Percentiles rank a stretch among this genome's conserved stretches.
Evolutionary conservation across 2,113 vertebrate species (phyloP).

Genomic region (Tricholaema leucomelas): DNA sequence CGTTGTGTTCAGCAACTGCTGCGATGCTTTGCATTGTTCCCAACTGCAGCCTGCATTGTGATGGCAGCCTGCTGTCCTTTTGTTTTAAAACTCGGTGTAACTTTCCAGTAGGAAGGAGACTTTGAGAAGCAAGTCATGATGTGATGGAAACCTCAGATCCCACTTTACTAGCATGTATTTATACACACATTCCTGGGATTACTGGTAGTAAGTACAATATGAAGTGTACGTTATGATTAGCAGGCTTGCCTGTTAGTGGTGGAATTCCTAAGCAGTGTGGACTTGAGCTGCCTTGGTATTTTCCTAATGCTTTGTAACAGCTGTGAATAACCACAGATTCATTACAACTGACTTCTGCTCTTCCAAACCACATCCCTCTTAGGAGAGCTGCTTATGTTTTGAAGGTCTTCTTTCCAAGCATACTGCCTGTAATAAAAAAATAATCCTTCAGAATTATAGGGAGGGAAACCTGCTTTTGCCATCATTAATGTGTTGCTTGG

Average conservation of each 20-base stretch:
- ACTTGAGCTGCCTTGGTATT: not conserved
- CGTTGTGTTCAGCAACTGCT: not conserved
- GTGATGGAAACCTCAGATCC: not conserved
- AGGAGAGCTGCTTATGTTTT: not conserved
- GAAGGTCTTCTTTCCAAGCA: not conserved
- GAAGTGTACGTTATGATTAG: not conserved
- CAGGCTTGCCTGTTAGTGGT: not conserved
- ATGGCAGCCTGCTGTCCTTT: not conserved
- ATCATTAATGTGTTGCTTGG: conserved; percentile 25
- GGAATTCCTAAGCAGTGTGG: not conserved
- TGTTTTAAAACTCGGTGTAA: not conserved
- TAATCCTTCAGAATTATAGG: not conserved
- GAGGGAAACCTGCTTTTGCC: conserved; percentile 48
- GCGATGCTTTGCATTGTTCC: not conserved
- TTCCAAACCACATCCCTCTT: not conserved
- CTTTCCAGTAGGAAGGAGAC: not conserved
- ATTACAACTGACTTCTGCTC: not conserved
- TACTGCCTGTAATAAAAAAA: conserved; percentile 28
- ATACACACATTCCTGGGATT: not conserved
- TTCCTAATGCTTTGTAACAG: not conserved
- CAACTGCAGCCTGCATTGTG: not conserved
- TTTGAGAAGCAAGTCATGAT: not conserved
- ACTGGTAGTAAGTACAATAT: not conserved
- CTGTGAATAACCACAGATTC: not conserved
- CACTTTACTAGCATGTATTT: not conserved